Evolutionary conservation across 2,113 vertebrate species (phyloP).

Genomic region (Strigops habroptila): DNA sequence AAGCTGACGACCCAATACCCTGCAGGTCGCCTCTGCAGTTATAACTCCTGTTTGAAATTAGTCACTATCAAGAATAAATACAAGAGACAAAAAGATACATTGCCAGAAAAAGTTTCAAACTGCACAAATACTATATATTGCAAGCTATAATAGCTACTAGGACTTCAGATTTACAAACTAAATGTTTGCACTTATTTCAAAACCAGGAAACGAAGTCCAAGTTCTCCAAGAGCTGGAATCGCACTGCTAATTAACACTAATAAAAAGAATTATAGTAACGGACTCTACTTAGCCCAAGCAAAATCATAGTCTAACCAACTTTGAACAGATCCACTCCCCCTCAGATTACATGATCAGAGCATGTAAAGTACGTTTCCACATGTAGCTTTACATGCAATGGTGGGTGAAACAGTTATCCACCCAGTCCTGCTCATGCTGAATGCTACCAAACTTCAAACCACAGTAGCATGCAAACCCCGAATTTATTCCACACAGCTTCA

Average conservation of each 20-base stretch:
- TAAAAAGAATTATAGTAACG: neutral
- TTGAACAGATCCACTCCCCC: neutral
- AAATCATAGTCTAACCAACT: neutral
- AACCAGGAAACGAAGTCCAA: neutral
- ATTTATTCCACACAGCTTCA: neutral
- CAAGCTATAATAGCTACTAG: neutral
- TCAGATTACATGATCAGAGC: neutral
- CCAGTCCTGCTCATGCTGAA: neutral
- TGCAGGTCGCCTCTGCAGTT: neutral
- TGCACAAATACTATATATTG: neutral
- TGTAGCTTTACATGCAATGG: neutral
- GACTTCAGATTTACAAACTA: neutral
- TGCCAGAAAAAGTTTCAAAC: neutral
- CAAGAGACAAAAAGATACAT: neutral
- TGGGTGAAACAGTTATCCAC: neutral
- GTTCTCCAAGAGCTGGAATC: neutral
- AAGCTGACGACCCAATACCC: neutral
- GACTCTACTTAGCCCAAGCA: neutral
- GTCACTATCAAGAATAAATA: neutral
- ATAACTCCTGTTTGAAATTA: neutral
- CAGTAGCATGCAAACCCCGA: neutral
- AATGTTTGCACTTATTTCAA: neutral
- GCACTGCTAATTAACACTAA: neutral
- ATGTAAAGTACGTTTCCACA: neutral
- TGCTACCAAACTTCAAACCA: neutral